Evolutionary conservation across 2,113 vertebrate species (phyloP).

Genomic region (Pungitius pungitius): DNA sequence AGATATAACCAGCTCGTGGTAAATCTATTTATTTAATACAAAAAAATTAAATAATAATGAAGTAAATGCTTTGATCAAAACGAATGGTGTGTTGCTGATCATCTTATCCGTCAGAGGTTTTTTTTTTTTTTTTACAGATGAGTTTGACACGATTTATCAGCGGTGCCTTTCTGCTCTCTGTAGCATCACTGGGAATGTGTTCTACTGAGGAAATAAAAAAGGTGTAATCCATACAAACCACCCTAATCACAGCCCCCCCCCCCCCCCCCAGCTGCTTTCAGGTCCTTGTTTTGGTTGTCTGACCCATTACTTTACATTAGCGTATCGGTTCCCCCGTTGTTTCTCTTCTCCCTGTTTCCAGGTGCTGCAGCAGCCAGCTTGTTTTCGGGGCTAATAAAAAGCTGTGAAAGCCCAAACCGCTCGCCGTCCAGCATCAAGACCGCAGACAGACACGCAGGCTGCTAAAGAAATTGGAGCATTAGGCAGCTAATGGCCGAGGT

Average conservation of each 20-base stretch:
- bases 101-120: too few relatives aligned
- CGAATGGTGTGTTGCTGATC: background rate
- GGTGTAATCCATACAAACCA: background rate
- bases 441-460: background rate
- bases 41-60: background rate
- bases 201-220: background rate
- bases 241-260: background rate
- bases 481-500: background rate
- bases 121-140: background rate
- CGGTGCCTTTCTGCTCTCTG: too few relatives aligned
- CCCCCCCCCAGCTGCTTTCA: background rate
- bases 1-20: background rate
- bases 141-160: too few relatives aligned
- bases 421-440: background rate
- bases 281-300: background rate
- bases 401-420: background rate
- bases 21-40: background rate
- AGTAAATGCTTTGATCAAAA: background rate
- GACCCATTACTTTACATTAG: background rate
- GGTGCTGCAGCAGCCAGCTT: background rate
- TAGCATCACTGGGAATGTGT: background rate
- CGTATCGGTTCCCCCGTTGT: background rate
- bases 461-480: background rate
- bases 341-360: background rate
- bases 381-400: background rate